phyloP scores from a whole-genome alignment of 64 coral and sea anemone genomes.

The Stichodactyla helianthus region DNA sequence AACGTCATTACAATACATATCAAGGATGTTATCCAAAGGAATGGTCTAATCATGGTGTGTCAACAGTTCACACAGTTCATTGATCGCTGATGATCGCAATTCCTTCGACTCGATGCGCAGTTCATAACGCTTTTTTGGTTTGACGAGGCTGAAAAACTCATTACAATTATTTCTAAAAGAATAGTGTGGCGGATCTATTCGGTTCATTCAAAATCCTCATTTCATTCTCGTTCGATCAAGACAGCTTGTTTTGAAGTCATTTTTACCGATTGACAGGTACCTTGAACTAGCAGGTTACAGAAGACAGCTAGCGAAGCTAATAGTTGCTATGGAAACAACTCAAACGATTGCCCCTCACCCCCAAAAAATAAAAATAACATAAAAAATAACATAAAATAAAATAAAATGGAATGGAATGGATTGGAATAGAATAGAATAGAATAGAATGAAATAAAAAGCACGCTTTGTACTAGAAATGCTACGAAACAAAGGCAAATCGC shows the following conservation, averaged over 20 bases:
- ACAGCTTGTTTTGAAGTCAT: background rate
- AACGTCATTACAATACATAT: background rate
- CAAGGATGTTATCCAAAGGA: background rate
- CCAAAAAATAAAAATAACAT: too few species aligned
- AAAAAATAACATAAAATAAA: too few species aligned
- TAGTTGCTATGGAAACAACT: background rate
- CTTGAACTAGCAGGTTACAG: background rate
- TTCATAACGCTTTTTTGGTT: background rate
- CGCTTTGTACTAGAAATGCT: too few species aligned
- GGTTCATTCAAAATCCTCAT: background rate
- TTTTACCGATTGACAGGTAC: background rate
- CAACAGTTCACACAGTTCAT: background rate
- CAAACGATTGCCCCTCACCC: too few species aligned
- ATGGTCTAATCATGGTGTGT: background rate
- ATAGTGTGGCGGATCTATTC: background rate
- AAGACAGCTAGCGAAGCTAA: background rate
- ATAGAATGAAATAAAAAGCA: too few species aligned
- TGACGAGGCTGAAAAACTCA: background rate
- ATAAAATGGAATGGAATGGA: too few species aligned
- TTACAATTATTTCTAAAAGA: background rate
- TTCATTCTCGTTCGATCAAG: background rate
- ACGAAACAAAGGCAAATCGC: too few species aligned
- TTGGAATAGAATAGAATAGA: too few species aligned
- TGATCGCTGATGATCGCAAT: background rate
- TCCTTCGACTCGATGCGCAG: background rate